Evolutionary conservation across 1,140 invertebrate species (phyloP).

Genomic region (Drosophila malerkotliana): DNA sequence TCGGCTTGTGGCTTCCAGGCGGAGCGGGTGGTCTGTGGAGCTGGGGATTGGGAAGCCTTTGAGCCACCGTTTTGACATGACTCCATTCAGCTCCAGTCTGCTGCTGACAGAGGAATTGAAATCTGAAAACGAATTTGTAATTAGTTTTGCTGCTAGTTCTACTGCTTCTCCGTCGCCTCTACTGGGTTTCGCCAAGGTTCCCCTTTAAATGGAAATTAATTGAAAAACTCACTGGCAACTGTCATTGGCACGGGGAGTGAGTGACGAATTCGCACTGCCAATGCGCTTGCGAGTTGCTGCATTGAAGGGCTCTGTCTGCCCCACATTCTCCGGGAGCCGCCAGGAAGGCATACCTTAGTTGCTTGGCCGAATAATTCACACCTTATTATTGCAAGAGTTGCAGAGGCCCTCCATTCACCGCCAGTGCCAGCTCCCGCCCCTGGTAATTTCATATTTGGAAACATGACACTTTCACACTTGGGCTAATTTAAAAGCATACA

Average conservation of each 20-base stretch:
- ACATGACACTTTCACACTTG: conserved; percentile 80
- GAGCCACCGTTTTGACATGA: conserved; percentile 54
- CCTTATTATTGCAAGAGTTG: conserved; percentile 40
- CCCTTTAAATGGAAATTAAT: conserved; percentile 70
- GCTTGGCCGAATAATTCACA: conserved; percentile 68
- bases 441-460: conserved; percentile 80
- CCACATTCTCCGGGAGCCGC: neutral
- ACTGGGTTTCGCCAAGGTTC: conserved; percentile 38
- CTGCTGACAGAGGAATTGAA: conserved; percentile 76
- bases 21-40: conserved; percentile 7
- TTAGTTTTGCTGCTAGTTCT: conserved; percentile 80
- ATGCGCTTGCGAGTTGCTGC: conserved; percentile 38
- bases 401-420: conserved; percentile 7
- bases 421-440: conserved; percentile 9
- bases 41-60: conserved; percentile 18
- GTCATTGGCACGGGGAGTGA: conserved; percentile 41
- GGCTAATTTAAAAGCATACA: conserved; percentile 81
- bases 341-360: conserved; percentile 58
- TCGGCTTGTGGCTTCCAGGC: conserved; percentile 50
- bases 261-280: conserved; percentile 16
- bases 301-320: conserved; percentile 8
- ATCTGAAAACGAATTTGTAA: conserved; percentile 82
- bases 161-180: conserved; percentile 22
- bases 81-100: conserved; percentile 47
- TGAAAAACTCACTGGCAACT: conserved; percentile 69